These are phyloP conservation scores for Rhinoptilus africanus DNA, from an alignment of 2,113 vertebrate genomes.

Conservation along the genomic window DNA sequence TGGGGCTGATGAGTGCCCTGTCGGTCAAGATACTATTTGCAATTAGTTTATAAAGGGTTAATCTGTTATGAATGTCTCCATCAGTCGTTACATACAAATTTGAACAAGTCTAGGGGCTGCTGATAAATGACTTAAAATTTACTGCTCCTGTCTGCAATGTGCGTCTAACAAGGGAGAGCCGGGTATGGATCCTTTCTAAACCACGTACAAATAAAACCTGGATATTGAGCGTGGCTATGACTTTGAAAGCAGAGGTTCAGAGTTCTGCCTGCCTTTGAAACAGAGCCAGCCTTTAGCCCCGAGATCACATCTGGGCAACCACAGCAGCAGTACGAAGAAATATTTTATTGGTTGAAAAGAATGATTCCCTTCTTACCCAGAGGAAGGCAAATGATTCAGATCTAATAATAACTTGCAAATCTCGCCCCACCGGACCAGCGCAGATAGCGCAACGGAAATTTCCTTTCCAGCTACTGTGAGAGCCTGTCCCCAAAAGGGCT, in stretches of 20 bases:
- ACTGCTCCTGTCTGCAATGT: background rate
- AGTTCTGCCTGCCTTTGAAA: background rate
- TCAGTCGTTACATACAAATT: background rate
- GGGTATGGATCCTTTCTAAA: background rate
- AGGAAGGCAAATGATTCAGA: background rate
- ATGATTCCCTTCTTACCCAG: background rate
- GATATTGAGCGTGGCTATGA: accelerated
- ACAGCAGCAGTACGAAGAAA: background rate
- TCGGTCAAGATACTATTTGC: background rate
- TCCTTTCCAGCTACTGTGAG: conserved; percentile 1
- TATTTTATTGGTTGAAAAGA: background rate
- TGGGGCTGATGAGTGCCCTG: background rate
- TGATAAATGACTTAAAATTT: background rate
- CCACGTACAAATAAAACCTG: background rate
- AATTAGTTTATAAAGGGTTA: conserved; percentile 8
- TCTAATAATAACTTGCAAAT: background rate
- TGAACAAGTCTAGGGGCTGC: background rate
- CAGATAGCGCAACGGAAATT: background rate
- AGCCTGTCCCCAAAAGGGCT: conserved; percentile 33
- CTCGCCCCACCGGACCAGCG: background rate
- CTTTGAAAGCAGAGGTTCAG: background rate
- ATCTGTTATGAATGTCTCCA: background rate
- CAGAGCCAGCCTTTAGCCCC: background rate
- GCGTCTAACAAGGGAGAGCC: background rate
- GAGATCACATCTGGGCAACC: background rate